Evolutionary conservation across 2,113 vertebrate genomes (phyloP).

Genomic region (Planiliza haematocheilus): DNA sequence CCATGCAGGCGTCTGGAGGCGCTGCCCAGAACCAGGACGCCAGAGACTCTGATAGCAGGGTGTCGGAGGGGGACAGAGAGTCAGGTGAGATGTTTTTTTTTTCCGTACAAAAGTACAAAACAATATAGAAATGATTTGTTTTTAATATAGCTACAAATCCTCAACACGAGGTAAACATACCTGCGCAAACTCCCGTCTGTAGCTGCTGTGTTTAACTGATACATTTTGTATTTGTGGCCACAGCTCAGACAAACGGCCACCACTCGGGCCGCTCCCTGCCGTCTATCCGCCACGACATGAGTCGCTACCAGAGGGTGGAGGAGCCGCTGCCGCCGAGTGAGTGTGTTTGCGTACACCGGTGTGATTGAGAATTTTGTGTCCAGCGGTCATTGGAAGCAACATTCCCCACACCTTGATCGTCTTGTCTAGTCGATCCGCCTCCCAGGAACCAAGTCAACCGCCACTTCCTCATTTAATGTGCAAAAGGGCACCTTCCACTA

Average conservation of each 20-base stretch:
- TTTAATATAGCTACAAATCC: no score
- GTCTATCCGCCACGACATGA: slow-evolving; percentile 93
- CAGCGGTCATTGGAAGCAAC: no score
- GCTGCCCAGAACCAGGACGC: slow-evolving; percentile 81
- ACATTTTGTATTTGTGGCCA: slow-evolving; percentile 13
- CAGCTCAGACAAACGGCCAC: slow-evolving; percentile 88
- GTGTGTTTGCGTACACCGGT: slow-evolving; percentile 60
- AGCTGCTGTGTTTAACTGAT: no score
- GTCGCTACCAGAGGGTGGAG: slow-evolving; percentile 96
- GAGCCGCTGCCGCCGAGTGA: slow-evolving; percentile 96
- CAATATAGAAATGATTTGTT: no score
- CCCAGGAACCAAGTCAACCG: no score
- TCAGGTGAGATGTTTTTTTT: slow-evolving; percentile 67
- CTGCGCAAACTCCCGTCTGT: no score
- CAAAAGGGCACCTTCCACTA: no score
- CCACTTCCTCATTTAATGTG: no score
- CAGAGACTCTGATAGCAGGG: slow-evolving; percentile 64
- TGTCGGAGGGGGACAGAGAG: slow-evolving; percentile 78
- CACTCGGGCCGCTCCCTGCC: slow-evolving; percentile 89
- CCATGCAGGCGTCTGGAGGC: slow-evolving; percentile 80
- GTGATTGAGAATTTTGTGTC: slow-evolving; percentile 1
- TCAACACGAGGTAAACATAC: no score
- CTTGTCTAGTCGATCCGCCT: no score
- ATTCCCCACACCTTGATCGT: no score
- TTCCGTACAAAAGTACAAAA: no score